Conservation (phyloP, 2,113 vertebrate genomes). For the Brachyhypopomus occidentalis region DNA sequence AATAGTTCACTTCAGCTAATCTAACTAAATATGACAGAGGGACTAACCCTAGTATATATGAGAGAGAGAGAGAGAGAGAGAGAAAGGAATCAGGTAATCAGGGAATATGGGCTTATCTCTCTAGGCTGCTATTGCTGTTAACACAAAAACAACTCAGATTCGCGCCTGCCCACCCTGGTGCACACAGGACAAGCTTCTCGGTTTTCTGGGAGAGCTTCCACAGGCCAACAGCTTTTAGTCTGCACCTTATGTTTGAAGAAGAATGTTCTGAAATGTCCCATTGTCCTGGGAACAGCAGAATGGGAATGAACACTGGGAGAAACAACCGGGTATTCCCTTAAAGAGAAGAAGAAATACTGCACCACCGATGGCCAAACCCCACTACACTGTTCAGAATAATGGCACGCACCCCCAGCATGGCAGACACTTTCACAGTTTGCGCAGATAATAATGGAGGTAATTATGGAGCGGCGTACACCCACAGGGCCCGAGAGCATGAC, state of each 20-base stretch:
- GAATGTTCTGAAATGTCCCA: background rate
- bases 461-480: conserved; percentile 32
- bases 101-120: background rate
- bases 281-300: background rate
- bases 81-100: background rate
- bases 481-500: background rate
- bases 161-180: background rate
- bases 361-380: background rate
- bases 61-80: background rate
- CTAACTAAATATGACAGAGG: background rate
- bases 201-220: background rate
- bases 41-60: no score
- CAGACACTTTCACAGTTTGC: conserved; percentile 5
- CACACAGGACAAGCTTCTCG: background rate
- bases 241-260: background rate
- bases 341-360: background rate
- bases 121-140: background rate
- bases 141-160: background rate
- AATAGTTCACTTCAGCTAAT: background rate
- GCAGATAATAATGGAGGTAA: conserved; percentile 33
- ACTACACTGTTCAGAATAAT: conserved; percentile 14
- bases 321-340: background rate
- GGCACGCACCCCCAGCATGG: background rate
- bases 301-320: background rate
- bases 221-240: background rate